These are phyloP conservation scores for Tokudaia muenninki DNA, from an alignment of 2,797 vertebrate species.

Conservation along the genomic window DNA sequence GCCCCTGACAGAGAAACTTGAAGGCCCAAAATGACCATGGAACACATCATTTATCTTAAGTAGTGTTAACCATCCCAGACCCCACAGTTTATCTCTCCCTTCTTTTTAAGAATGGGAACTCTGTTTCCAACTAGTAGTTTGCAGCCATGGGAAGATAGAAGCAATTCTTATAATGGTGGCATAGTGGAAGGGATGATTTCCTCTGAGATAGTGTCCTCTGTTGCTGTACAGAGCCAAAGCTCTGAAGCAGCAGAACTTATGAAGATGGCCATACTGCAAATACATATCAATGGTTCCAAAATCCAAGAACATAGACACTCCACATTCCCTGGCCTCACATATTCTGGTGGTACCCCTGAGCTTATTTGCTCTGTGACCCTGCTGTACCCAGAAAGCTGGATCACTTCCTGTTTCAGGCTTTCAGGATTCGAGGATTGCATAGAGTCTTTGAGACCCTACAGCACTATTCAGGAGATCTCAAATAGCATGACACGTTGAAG, in stretches of 20 bases:
- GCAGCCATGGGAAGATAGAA: too few relatives aligned
- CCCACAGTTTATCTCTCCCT: too few relatives aligned
- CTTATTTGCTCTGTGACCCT: not conserved
- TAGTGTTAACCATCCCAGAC: too few relatives aligned
- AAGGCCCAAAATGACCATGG: not conserved
- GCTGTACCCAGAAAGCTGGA: not conserved
- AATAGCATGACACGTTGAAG: too few relatives aligned
- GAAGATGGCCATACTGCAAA: not conserved
- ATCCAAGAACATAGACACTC: accelerated
- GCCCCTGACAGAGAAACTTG: accelerated
- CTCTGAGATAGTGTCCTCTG: not conserved
- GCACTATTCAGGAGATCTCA: not conserved
- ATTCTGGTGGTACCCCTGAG: too few relatives aligned
- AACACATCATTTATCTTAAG: not conserved
- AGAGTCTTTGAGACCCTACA: too few relatives aligned
- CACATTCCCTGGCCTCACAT: not conserved
- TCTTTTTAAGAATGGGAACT: too few relatives aligned
- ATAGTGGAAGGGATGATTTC: not conserved
- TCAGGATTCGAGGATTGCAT: not conserved
- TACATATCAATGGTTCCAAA: not conserved
- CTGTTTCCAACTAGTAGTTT: too few relatives aligned
- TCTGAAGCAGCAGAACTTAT: not conserved
- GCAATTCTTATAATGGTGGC: not conserved
- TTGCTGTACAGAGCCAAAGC: not conserved
- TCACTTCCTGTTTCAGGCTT: not conserved